Base-by-base conservation (phyloP, 53 echinoderm and acorn worm species). In the Astropecten irregularis region DNA sequence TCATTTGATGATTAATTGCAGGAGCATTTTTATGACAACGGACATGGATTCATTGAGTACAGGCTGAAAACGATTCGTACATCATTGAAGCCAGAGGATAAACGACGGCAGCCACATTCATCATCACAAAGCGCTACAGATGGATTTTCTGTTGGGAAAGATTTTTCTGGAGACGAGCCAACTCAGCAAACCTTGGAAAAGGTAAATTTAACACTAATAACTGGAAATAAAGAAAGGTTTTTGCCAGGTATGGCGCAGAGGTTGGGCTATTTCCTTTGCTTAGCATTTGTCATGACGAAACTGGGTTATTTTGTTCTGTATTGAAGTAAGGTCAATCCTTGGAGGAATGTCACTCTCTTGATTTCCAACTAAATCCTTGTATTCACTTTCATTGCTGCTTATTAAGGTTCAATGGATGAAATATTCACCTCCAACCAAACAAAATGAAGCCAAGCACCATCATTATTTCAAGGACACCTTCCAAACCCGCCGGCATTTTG, bases 21-120 rank as follows among this genome's bases (percentile, higher is more conserved):
- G 73, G 73, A 73, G 35, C 51, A 52, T 31, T 73, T 32, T 50
- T 73, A 73, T 35, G 31, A 51, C 73, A 73, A 73, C n/a, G 73
- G 52, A 28, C 9, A 29, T 11, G 73, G 73, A 30, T 73, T 73
- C 52, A 73, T 73, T 0, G 73, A 73, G 5, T 73, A 73, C n/a
- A 3, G 73, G 32, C n/a, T 73, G 27, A 73, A 73, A 32, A 73
- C 73, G 16, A 52, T 73, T 35, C 49, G 73, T 14, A 73, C 49
- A 5, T 51, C 32, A 49, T 33, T 73, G 25, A 73, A 51, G 33
- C 64, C 64, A 14, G 27, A 59, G 0, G 64, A 64, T 34, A 64
- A 15, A 19, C 64, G 35, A 36, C 32, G 19, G 16, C 64, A 14
- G 14, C 64, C 15, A 33, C 64, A 5, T 36, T 64, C 64, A 35